A percentile compares a stretch with the other conserved stretches of the same genome.
Evolutionary conservation across 2,888 invertebrate genomes (phyloP).

Genomic region (Calameuta pallipes): DNA sequence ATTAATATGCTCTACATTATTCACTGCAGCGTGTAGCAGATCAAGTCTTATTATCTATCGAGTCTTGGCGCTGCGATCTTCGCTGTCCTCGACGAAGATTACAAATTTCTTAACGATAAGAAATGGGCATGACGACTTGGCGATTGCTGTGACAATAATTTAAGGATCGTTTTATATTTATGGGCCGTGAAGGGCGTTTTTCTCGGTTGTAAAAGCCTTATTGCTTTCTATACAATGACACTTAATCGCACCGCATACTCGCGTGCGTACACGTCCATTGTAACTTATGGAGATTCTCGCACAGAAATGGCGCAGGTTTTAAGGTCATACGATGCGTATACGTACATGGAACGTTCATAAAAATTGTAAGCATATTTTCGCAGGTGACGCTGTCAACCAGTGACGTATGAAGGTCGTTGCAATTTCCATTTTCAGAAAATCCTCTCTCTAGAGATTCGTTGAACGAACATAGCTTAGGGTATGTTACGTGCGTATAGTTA

Average conservation of each 20-base stretch:
- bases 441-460: not conserved
- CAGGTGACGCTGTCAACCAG: not conserved
- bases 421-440: not conserved
- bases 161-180: not conserved
- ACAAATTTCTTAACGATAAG: not conserved
- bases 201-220: not conserved
- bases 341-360: not conserved
- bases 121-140: not conserved
- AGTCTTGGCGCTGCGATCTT: not conserved
- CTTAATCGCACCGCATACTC: not conserved
- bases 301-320: not conserved
- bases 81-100: not conserved
- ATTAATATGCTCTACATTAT: constrained; percentile 33
- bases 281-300: not conserved
- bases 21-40: constrained; percentile 22
- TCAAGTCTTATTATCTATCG: constrained; percentile 12
- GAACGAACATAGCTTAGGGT: not conserved
- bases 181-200: not conserved
- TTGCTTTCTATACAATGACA: not conserved
- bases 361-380: not conserved
- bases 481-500: not conserved
- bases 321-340: not conserved
- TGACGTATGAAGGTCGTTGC: not conserved
- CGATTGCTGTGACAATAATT: not conserved
- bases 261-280: not conserved